Evolutionary conservation across 2,797 vertebrate species (phyloP), one percentile per base, ranked within the genome.

Genomic region (Hipposideros larvatus): DNA sequence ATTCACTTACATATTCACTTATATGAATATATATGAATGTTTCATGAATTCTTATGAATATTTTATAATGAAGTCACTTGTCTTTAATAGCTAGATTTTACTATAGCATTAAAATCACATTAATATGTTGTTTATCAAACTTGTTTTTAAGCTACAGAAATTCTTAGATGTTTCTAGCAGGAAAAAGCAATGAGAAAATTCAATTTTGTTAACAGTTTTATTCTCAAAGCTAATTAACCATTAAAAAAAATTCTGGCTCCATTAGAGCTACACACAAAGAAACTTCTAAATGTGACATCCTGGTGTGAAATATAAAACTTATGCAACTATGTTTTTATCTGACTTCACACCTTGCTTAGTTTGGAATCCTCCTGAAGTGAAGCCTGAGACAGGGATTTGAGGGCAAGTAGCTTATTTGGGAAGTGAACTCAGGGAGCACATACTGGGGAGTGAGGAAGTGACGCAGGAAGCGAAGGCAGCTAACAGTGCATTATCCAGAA

Each of bases 141-240:
- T 51, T 89, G 16, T 89, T 92, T 95, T 87, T 66, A 87, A 93
- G 53, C 22, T 84, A 51, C 41, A 73, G 89, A 93, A 71, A 73
- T 61, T 80, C 75, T 70, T 92, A 66, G 74, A 78, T 88, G 28
- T 74, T 96, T 92, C 73, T 51, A 90, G 43, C 11, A 95, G 73
- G 46, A 95, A 96, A 91, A 61, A 71, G 19, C 34, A 74, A 31
- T 80, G n/a, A 91, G 70, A 95, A 92, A 89, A 86, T 92, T 63
- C 90, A n/a, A 94, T 92, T 95, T 83, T 93, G 57, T 89, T 91
- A 89, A 77, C 21, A 89, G 41, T 86, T 93, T 94, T 96, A 92
- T 84, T 86, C 48, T 87, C n/a, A 89, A 96, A 70, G 21, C n/a
- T 51, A 70, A 96, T 90, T 77, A 95, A 77, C 51, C 68, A 85